phyloP scores from a whole-genome alignment of 2,113 vertebrate species.

The Opisthocomus hoazin region DNA sequence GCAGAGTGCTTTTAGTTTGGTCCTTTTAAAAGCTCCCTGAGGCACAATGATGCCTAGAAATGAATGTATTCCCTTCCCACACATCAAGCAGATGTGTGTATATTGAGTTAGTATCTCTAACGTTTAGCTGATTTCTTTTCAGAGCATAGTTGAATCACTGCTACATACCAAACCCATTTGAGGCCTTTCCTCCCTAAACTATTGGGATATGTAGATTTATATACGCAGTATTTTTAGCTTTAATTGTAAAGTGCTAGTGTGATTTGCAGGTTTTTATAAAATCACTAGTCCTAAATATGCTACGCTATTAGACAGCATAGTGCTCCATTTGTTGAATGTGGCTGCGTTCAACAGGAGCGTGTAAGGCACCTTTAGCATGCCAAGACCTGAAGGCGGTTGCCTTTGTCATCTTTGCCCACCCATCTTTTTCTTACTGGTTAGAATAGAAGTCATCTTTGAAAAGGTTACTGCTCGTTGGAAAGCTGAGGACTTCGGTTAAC shows the following conservation, averaged over 20 bases:
- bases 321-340: not conserved
- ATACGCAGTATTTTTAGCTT: not conserved
- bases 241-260: not conserved
- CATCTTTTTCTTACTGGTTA: not conserved
- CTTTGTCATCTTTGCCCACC: not conserved
- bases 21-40: slow-evolving; percentile 51
- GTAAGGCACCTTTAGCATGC: not conserved
- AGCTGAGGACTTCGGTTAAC: not conserved
- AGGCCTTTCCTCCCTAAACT: not conserved
- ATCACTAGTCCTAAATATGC: not conserved
- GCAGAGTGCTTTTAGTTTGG: slow-evolving; percentile 61
- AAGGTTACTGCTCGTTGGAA: not conserved
- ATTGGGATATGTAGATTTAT: not conserved
- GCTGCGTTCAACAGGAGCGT: not conserved
- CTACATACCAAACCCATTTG: not conserved
- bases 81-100: slow-evolving; percentile 40
- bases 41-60: slow-evolving; percentile 50
- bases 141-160: slow-evolving; percentile 15
- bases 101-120: slow-evolving; percentile 54
- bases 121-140: slow-evolving; percentile 17
- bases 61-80: slow-evolving; percentile 42
- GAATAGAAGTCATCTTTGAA: not conserved
- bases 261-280: not conserved
- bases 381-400: not conserved
- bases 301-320: not conserved